Conservation (phyloP, 2,888 invertebrate species). For the Agriopis aurantiaria region DNA sequence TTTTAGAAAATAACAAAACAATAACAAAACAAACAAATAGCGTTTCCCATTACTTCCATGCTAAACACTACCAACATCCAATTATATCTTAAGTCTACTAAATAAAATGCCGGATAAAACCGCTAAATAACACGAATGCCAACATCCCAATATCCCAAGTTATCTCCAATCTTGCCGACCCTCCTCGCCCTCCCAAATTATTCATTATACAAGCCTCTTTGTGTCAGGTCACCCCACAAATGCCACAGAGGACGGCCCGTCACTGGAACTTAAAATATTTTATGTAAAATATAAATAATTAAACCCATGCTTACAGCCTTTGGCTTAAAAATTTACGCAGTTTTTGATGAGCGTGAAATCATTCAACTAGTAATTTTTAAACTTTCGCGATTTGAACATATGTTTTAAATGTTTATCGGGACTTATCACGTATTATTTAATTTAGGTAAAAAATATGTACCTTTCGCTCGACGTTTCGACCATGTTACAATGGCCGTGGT, state of each 20-base stretch:
- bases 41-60: neutral
- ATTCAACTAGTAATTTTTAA: too few relatives aligned
- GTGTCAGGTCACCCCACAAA: conserved; percentile 45
- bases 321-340: neutral
- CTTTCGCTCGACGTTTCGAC: too few relatives aligned
- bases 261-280: conserved; percentile 40
- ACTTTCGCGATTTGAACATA: too few relatives aligned
- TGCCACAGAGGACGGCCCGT: conserved; percentile 44
- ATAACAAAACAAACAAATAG: too few relatives aligned
- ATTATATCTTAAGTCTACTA: conserved; percentile 26
- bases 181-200: conserved; percentile 42
- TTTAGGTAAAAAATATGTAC: too few relatives aligned
- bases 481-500: too few relatives aligned
- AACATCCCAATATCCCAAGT: conserved; percentile 41
- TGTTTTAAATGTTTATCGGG: too few relatives aligned
- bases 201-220: conserved; percentile 48
- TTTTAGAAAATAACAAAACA: too few relatives aligned
- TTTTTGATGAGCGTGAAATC: neutral
- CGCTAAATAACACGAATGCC: conserved; percentile 41
- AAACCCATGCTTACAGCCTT: conserved; percentile 6
- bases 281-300: conserved; percentile 28
- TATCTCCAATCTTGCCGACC: conserved; percentile 44
- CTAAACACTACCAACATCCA: conserved; percentile 14
- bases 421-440: too few relatives aligned
- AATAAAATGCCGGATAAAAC: conserved; percentile 30